These are phyloP conservation scores for Penaeus indicus DNA, from an alignment of 1,140 invertebrate genomes.

Conservation along the genomic window DNA sequence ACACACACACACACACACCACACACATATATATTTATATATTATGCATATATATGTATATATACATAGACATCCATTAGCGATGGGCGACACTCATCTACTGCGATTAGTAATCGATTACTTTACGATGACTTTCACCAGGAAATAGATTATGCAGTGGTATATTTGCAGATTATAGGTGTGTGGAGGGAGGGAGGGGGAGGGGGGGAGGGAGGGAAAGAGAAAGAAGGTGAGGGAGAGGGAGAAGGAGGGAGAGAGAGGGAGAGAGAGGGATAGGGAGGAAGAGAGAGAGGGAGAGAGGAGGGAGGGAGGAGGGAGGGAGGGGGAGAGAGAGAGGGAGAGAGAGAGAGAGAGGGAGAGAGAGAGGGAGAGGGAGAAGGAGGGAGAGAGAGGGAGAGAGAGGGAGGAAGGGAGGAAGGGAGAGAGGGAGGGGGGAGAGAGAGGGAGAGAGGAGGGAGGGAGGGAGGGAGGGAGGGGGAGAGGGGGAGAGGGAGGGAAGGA, in stretches of 20 bases:
- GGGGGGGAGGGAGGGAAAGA: background rate
- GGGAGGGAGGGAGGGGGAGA: constrained; percentile 20
- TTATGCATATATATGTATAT: too few species aligned
- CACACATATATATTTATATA: too few species aligned
- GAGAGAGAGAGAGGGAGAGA: background rate
- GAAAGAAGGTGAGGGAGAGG: background rate
- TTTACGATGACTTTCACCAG: too few species aligned
- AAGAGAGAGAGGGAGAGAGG: constrained; percentile 20
- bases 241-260: background rate
- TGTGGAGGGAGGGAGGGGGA: background rate
- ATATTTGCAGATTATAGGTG: too few species aligned
- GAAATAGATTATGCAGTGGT: too few species aligned
- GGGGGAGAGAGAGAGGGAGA: background rate
- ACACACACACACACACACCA: too few species aligned
- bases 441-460: constrained; percentile 16
- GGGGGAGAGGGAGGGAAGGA: background rate
- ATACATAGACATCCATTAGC: too few species aligned
- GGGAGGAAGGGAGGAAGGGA: background rate
- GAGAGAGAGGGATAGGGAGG: too few species aligned
- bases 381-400: background rate
- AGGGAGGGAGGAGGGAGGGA: background rate
- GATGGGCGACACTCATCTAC: too few species aligned
- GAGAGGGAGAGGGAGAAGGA: background rate
- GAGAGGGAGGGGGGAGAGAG: background rate
- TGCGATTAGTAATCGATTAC: too few species aligned